A percentile compares a stretch with the other conserved stretches of the same genome.
phyloP scores from a whole-genome alignment of 2,797 vertebrate species.

The Tangara arthus region DNA sequence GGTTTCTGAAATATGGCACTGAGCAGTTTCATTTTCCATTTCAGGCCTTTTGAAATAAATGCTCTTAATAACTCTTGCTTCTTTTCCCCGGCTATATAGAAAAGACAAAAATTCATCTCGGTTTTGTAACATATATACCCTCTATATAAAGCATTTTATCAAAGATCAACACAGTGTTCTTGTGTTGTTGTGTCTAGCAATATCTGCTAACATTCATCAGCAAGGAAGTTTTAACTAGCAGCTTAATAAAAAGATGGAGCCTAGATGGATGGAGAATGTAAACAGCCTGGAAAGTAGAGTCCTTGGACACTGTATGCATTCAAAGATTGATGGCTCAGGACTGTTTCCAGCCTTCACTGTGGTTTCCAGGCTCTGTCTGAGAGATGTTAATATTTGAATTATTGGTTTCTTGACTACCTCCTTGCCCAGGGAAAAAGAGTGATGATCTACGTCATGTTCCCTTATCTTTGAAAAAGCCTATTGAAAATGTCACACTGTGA shows the following conservation, averaged over 20 bases:
- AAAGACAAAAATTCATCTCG: conserved; percentile 13
- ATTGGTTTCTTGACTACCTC: not conserved
- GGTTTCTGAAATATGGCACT: conserved; percentile 28
- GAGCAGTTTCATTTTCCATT: conserved; percentile 22
- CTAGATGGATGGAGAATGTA: not conserved
- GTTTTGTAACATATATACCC: conserved; percentile 13
- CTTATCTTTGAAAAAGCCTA: not conserved
- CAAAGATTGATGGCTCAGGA: not conserved
- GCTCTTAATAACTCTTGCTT: conserved; percentile 44
- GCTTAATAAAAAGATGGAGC: not conserved
- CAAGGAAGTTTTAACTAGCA: not conserved
- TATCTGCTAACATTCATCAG: not conserved
- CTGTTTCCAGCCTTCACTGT: not conserved
- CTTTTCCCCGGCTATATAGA: not conserved
- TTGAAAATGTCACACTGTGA: not conserved
- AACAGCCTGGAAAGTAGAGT: not conserved
- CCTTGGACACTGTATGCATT: not conserved
- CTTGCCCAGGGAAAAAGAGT: not conserved
- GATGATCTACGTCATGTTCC: not conserved
- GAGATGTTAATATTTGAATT: not conserved
- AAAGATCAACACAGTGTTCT: not conserved
- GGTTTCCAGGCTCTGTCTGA: not conserved
- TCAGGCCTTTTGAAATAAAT: conserved; percentile 46
- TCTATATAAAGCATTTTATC: not conserved
- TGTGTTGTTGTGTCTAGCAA: not conserved